These are phyloP conservation scores for Aphelinus certus DNA, from an alignment of 1,140 invertebrate genomes.

Conservation along the genomic window DNA sequence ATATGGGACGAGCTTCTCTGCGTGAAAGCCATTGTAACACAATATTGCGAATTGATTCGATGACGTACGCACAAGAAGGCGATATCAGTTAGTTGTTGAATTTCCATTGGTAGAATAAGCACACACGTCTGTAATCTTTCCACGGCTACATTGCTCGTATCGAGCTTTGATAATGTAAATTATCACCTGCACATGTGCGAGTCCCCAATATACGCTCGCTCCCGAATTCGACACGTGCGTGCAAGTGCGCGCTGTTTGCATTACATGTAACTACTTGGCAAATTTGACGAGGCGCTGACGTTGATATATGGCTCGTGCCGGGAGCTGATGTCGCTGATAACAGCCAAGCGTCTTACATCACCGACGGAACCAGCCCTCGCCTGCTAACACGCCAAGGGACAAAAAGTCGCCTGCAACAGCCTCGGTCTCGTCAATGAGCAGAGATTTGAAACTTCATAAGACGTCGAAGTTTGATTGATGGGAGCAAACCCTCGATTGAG, in stretches of 20 bases:
- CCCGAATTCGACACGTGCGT: not conserved
- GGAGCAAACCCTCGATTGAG: too few relatives aligned
- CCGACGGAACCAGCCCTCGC: too few relatives aligned
- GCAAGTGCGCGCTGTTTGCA: not conserved
- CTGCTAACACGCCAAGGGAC: not conserved
- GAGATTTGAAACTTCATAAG: slow-evolving; percentile 8
- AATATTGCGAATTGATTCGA: too few relatives aligned
- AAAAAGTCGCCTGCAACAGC: not conserved
- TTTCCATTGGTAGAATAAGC: too few relatives aligned
- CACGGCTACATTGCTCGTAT: too few relatives aligned
- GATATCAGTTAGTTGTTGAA: too few relatives aligned
- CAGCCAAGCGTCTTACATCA: not conserved
- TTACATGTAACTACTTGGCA: slow-evolving; percentile 7
- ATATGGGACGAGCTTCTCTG: too few relatives aligned
- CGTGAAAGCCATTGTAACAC: too few relatives aligned
- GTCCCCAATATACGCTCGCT: not conserved
- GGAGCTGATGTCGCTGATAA: slow-evolving; percentile 16
- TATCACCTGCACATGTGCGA: not conserved
- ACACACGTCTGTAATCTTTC: too few relatives aligned
- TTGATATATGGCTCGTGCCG: slow-evolving; percentile 22
- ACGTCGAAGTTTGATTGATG: not conserved
- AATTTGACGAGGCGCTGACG: slow-evolving; percentile 26
- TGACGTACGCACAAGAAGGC: too few relatives aligned
- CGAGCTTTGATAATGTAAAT: too few relatives aligned
- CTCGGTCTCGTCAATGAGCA: not conserved